Percentiles rank a stretch among this genome's conserved stretches.
These are phyloP conservation scores for Phenganax stokvisi DNA, from an alignment of 92 coral and sea anemone genomes.

Conservation along the genomic window DNA sequence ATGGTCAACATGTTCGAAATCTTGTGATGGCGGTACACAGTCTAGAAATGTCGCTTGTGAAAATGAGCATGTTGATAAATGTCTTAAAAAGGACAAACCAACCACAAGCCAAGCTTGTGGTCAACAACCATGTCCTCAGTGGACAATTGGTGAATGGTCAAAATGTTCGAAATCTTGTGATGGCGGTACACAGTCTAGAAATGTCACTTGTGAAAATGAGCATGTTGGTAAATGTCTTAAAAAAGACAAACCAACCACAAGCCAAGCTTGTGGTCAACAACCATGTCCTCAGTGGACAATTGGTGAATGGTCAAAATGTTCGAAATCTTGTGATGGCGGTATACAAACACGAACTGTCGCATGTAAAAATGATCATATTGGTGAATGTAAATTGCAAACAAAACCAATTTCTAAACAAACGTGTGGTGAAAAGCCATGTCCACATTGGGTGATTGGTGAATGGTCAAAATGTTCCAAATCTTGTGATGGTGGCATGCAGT, in stretches of 20 bases:
- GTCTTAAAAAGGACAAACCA: neutral
- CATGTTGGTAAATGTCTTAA: too few species aligned
- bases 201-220: too few species aligned
- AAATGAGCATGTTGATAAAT: constrained; percentile 19
- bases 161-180: too few species aligned
- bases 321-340: constrained; percentile 56
- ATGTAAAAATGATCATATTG: constrained; percentile 24
- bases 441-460: constrained; percentile 19
- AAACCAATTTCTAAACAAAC: neutral
- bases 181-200: too few species aligned
- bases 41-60: constrained; percentile 44
- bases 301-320: constrained; percentile 49
- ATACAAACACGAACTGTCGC: constrained; percentile 33
- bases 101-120: neutral
- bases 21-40: constrained; percentile 44
- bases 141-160: too few species aligned
- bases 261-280: constrained; percentile 24
- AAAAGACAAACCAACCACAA: neutral
- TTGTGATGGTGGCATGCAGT: constrained; percentile 30
- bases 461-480: constrained; percentile 31
- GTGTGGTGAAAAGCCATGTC: constrained; percentile 24
- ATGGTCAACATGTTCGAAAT: constrained; percentile 36
- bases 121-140: too few species aligned
- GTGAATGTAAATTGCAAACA: neutral
- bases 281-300: constrained; percentile 34